Percentiles rank a stretch among this genome's conserved stretches.
Conservation (phyloP, 2,888 invertebrate species). For the Parnassius glacialis region DNA sequence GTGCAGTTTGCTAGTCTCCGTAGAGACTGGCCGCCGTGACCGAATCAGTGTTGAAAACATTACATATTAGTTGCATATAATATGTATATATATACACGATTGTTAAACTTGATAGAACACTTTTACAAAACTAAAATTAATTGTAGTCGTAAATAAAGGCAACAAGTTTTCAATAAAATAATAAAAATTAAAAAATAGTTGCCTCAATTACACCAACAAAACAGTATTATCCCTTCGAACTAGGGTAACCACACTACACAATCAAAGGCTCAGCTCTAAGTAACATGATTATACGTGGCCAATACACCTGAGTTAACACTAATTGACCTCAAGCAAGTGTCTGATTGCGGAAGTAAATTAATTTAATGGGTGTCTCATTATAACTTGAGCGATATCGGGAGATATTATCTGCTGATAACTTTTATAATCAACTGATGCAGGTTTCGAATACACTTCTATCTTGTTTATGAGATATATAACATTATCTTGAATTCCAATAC, state of each 20-base stretch:
- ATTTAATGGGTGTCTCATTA: conserved; percentile 17
- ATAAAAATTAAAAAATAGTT: too few relatives aligned
- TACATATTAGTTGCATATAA: too few relatives aligned
- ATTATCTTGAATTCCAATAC: neutral
- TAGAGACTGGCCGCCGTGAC: too few relatives aligned
- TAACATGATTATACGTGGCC: conserved; percentile 12
- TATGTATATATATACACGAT: too few relatives aligned
- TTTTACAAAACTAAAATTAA: too few relatives aligned
- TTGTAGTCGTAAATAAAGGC: too few relatives aligned
- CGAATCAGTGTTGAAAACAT: too few relatives aligned
- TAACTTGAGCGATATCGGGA: conserved; percentile 7
- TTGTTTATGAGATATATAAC: conserved; percentile 11
- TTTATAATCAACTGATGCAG: conserved; percentile 12
- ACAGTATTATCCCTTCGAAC: neutral
- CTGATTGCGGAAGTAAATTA: conserved; percentile 18
- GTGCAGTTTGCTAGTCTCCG: too few relatives aligned
- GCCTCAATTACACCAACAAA: neutral
- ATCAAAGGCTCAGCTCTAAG: neutral
- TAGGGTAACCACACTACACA: conserved; percentile 11
- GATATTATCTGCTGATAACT: conserved; percentile 10
- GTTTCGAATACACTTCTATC: conserved; percentile 9
- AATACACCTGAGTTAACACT: conserved; percentile 1
- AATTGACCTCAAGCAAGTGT: conserved; percentile 12
- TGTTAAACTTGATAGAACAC: too few relatives aligned
- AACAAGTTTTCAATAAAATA: too few relatives aligned